Evolutionary conservation across 2,888 invertebrate genomes (phyloP), one percentile per base, ranked within the genome.

Genomic region (Drosophila acutilabella): DNA sequence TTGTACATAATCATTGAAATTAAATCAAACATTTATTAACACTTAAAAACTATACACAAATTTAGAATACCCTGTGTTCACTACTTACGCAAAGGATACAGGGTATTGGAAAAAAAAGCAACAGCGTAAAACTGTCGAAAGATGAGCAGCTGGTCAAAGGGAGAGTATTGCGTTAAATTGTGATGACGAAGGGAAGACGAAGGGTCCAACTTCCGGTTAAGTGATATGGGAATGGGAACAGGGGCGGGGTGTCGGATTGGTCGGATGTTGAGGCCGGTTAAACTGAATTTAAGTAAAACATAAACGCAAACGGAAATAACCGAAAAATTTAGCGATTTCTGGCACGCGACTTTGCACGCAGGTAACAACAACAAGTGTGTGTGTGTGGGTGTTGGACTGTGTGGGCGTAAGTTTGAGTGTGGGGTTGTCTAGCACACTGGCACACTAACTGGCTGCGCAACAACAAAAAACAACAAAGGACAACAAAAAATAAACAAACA

Each of bases 261-360:
- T 68, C 81, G 88, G 80, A 82, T 78, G 86, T 86, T 83, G 88
- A 80, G 86, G 86, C 82, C 78, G 86, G 84, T 82, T 83, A 84
- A 81, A 76, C 77, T 74, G 77, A 85, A 85, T 84, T 84, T 81
- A 87, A 88, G 84, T 89, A 83, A 89, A 85, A 84, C 89, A 84
- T 85, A 89, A 85, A 81, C 89, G 85, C 74, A 84, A 89, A 80
- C 85, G 85, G 85, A 85, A 84, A 84, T 85, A 76, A 74, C 71
- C 69, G 65, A 78, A 72, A 74, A 80, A 62, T 71, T 54, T 80
- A 57, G 69, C 78, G 80, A 71, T 74, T 78, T 76, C 65, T 65
- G 64, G 77, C 78, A 78, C 78, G 78, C 78, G 73, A 78, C 62
- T 78, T 79, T 70, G 45, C 78, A 80, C 77, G 64, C 75, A 79